phyloP scores from a whole-genome alignment of 2,888 invertebrate species.

The Colletes collaris region DNA sequence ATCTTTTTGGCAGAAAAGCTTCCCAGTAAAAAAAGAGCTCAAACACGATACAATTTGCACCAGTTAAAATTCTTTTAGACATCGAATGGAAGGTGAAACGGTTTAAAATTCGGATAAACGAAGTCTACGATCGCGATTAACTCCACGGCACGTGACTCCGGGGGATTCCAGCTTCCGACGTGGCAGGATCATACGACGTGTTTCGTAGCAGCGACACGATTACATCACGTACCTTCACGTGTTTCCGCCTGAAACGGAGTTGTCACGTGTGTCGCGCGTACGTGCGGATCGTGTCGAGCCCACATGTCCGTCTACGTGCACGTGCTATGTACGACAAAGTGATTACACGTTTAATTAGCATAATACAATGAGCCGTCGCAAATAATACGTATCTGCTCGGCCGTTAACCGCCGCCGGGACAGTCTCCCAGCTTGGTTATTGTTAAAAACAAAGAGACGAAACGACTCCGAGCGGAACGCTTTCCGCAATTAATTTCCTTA shows the following conservation, averaged over 20 bases:
- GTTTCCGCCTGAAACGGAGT: slow-evolving; percentile 46
- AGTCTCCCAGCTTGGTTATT: slow-evolving; percentile 1
- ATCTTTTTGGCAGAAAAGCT: too few species aligned
- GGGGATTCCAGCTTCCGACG: not conserved
- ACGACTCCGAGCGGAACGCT: not conserved
- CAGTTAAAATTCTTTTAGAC: too few species aligned
- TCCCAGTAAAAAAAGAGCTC: too few species aligned
- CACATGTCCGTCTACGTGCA: slow-evolving; percentile 45
- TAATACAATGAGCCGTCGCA: slow-evolving; percentile 41
- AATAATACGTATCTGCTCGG: slow-evolving; percentile 29
- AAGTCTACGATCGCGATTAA: not conserved
- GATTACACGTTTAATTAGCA: slow-evolving; percentile 60
- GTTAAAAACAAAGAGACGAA: slow-evolving; percentile 3
- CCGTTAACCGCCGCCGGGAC: slow-evolving; percentile 14
- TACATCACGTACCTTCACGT: slow-evolving; percentile 42
- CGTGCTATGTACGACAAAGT: slow-evolving; percentile 40
- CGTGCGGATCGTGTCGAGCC: slow-evolving; percentile 40
- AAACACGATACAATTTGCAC: too few species aligned
- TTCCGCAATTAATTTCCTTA: not conserved
- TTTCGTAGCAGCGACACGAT: slow-evolving; percentile 4
- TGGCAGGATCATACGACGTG: slow-evolving; percentile 8
- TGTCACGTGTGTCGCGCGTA: slow-evolving; percentile 49
- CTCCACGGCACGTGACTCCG: not conserved
- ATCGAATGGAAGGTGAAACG: too few species aligned
- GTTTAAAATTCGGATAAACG: too few species aligned